phyloP scores from a whole-genome alignment of 2,797 vertebrate species.

The Sebastes baramenuke region DNA sequence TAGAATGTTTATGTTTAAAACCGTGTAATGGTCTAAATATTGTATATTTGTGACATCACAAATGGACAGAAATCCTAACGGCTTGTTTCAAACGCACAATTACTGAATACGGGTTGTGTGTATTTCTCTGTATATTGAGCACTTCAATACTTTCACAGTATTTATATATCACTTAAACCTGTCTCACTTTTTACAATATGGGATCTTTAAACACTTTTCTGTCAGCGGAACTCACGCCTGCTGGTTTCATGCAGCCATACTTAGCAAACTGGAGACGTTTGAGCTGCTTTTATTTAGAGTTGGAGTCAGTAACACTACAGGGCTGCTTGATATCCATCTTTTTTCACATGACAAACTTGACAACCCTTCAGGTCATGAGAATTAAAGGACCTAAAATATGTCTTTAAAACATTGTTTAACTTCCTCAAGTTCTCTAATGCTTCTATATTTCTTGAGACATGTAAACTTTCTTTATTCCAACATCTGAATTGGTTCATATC shows the following conservation, averaged over 20 bases:
- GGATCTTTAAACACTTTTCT: conserved; percentile 32
- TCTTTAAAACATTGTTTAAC: neutral
- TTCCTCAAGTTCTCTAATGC: neutral
- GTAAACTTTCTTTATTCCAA: neutral
- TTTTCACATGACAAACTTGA: neutral
- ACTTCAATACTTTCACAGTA: no score
- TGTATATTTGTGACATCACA: no score
- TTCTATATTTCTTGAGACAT: neutral
- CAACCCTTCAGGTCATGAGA: neutral
- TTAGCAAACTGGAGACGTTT: neutral
- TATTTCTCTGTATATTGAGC: no score
- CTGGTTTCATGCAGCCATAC: neutral
- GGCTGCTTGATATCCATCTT: no score
- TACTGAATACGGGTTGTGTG: no score
- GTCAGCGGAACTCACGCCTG: neutral
- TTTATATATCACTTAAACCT: no score
- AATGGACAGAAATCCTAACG: no score
- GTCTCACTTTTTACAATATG: conserved; percentile 22
- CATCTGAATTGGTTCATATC: neutral
- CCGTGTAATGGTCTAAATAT: no score
- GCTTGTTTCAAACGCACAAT: no score
- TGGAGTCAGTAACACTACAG: no score
- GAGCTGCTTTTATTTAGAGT: neutral
- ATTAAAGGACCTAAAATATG: neutral
- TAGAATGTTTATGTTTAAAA: no score